These are phyloP conservation scores for Tychaedon coryphoeus DNA, from an alignment of 2,113 vertebrate species.

Conservation along the genomic window DNA sequence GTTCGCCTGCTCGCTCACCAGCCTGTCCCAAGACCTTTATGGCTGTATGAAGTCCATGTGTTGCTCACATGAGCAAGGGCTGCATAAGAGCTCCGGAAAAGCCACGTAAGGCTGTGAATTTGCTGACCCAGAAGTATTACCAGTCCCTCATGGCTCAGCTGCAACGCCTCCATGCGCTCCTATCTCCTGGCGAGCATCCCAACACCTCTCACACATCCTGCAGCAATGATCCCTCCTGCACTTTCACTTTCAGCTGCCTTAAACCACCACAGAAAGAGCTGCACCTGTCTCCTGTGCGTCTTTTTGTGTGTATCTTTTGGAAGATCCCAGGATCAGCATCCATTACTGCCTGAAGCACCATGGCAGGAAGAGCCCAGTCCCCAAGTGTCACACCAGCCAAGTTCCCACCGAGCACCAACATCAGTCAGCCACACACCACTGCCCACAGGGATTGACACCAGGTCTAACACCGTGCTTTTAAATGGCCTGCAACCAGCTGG, in stretches of 20 bases:
- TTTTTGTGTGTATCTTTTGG: rapidly evolving
- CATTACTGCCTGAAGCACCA: not conserved
- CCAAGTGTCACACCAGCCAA: rapidly evolving
- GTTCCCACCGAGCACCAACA: not conserved
- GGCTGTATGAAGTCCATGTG: not conserved
- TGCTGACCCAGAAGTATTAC: slow-evolving; percentile 22
- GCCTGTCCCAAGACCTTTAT: not conserved
- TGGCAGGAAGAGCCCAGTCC: not conserved
- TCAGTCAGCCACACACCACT: not conserved
- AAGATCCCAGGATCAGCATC: not conserved
- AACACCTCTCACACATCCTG: not conserved
- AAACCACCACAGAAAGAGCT: not conserved
- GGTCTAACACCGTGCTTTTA: not conserved
- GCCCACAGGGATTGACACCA: not conserved
- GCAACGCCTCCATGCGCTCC: not conserved
- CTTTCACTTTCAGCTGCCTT: not conserved
- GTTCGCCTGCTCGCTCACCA: not conserved
- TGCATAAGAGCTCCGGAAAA: not conserved
- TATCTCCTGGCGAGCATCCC: not conserved
- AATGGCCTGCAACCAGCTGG: not conserved
- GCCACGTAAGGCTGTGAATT: not conserved
- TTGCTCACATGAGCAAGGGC: not conserved
- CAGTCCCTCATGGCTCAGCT: rapidly evolving
- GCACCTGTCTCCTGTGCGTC: not conserved
- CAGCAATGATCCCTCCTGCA: not conserved